Base-by-base conservation (phyloP, 2,888 invertebrate genomes). In the Mystacides longicornis region DNA sequence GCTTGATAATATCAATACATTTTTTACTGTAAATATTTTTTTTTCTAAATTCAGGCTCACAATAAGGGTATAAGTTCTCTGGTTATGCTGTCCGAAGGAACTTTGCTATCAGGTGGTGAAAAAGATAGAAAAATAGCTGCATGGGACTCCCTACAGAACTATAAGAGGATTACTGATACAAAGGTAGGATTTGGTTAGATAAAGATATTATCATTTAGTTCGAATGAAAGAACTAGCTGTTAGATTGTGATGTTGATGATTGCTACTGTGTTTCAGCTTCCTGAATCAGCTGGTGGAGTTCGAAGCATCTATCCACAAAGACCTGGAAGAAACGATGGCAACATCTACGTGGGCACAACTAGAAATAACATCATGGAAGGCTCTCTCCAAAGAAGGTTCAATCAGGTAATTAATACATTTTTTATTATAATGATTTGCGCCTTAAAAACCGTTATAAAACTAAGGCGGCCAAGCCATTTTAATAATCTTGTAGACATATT, bases 121-220 rank as follows among this genome's bases (percentile, higher is more conserved):
- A 90, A 89, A 65, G 93, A 93, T 67, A 78, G 92, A 27, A 89
- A 90, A 72, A 89, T 95, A 62, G 89, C 89, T 1, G 93, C 93
- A 0, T 95, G 94, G 95, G 93, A 94, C 67, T 87, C 92, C 0
- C 71, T 90, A 58, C 91, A 92, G 68, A 91, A 91, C 68, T 94
- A 93, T 69, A 91, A 89, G 70, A 83, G 88, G 67, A 89, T 93
- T 63, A 90, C 91, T 0, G 92, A 92, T 66, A 89, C 90, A 0
- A 93, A 92, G 80, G 91, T 91, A 47, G 5, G n/a, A n/a, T 46
- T 46, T 46, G 20, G 18, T 20, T 21, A 46, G 14, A 3, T n/a
- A 37, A 7, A 27, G 5, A 27, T 27, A 11, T 27, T 27, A 7
- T 27, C 5, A 11, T 27, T 11, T 11, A 27, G 11, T 5, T 27